A percentile compares a stretch with the other conserved stretches of the same genome.
Evolutionary conservation across 2,113 vertebrate genomes (phyloP).

Genomic region (Rhombomys opimus): DNA sequence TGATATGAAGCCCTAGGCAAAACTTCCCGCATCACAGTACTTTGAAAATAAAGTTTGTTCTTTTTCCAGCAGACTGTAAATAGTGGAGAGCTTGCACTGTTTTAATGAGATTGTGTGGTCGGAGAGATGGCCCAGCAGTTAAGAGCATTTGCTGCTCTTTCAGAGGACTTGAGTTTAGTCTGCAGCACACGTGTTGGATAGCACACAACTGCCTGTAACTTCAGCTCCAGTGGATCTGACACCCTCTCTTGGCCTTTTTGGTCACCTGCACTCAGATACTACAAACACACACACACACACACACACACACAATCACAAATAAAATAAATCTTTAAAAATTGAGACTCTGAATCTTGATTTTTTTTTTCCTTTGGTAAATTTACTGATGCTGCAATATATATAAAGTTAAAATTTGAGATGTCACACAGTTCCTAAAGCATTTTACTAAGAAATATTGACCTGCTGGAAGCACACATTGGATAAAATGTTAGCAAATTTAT

Average conservation of each 20-base stretch:
- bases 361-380: neutral
- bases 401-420: neutral
- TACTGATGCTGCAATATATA: neutral
- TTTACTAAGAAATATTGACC: neutral
- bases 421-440: rapidly evolving
- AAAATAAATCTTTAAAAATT: neutral
- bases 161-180: neutral
- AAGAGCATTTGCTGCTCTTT: neutral
- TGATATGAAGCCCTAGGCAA: neutral
- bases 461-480: neutral
- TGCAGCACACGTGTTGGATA: neutral
- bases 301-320: neutral
- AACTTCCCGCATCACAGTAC: neutral
- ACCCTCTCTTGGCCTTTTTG: neutral
- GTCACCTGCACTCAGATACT: neutral
- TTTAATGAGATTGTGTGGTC: neutral
- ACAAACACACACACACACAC: neutral
- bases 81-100: neutral
- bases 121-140: too few relatives aligned
- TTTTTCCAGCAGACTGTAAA: neutral
- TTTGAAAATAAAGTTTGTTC: constrained; percentile 41
- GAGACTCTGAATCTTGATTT: neutral
- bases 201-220: neutral
- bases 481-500: neutral
- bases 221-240: neutral